These are phyloP conservation scores for Thera obeliscata DNA, from an alignment of 2,888 invertebrate species.

Conservation along the genomic window DNA sequence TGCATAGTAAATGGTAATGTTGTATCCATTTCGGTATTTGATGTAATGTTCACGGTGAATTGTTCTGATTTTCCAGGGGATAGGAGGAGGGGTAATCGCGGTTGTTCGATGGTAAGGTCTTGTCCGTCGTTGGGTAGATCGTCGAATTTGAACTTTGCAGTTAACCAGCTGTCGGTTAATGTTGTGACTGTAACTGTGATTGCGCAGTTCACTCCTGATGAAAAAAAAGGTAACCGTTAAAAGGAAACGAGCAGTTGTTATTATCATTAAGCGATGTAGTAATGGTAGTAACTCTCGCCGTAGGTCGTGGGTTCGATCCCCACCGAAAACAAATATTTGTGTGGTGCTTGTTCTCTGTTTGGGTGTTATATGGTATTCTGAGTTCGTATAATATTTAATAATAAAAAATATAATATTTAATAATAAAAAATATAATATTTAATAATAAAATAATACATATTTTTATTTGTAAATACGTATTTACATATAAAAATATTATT, in stretches of 20 bases:
- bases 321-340: too few species aligned
- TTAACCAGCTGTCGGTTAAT: constrained; percentile 70
- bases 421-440: too few species aligned
- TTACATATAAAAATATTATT: too few species aligned
- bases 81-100: constrained; percentile 66
- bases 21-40: constrained; percentile 60
- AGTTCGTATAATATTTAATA: too few species aligned
- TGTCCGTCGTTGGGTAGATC: constrained; percentile 52
- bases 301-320: background rate
- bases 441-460: too few species aligned
- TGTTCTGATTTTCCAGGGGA: constrained; percentile 70
- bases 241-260: background rate
- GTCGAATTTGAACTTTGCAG: constrained; percentile 66
- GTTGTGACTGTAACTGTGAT: constrained; percentile 63
- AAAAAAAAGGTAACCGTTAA: background rate
- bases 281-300: too few species aligned
- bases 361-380: too few species aligned
- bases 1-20: constrained; percentile 58
- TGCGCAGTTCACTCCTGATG: constrained; percentile 63
- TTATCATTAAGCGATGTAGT: too few species aligned
- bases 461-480: too few species aligned
- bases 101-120: constrained; percentile 67
- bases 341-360: too few species aligned
- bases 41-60: constrained; percentile 64
- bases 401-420: too few species aligned